Conservation (phyloP, 2,797 vertebrate species). For the Antrozous pallidus region DNA sequence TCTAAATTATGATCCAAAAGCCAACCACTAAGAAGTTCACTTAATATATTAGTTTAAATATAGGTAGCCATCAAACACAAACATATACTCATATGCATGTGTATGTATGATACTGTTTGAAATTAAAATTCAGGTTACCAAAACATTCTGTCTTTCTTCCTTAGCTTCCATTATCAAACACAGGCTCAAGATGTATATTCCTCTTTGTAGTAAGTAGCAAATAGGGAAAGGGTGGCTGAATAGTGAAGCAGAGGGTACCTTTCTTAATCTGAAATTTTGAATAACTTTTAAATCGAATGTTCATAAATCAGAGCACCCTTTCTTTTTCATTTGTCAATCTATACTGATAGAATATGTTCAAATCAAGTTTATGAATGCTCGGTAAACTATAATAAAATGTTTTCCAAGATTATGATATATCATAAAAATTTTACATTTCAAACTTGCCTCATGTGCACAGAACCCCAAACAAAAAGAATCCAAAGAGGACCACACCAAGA, state of each 20-base stretch:
- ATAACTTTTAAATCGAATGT: neutral
- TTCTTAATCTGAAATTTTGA: too few species aligned
- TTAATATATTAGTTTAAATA: slow-evolving; percentile 1
- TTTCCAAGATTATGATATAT: neutral
- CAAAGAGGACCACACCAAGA: too few species aligned
- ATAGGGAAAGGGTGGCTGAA: neutral
- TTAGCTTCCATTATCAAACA: neutral
- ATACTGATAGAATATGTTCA: neutral
- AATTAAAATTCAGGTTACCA: slow-evolving; percentile 28
- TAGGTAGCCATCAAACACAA: neutral
- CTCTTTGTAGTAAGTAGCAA: neutral
- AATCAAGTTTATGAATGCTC: neutral
- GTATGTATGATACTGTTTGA: neutral
- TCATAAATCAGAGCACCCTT: slow-evolving; percentile 7
- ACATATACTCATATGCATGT: neutral
- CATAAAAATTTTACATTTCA: slow-evolving; percentile 21
- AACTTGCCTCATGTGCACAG: neutral
- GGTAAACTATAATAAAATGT: neutral
- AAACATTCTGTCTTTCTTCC: slow-evolving; percentile 10
- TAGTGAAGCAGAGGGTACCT: neutral
- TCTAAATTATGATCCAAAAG: slow-evolving; percentile 11
- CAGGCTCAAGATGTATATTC: neutral
- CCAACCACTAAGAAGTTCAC: neutral
- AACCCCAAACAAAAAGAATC: too few species aligned
- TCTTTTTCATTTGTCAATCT: neutral